phyloP scores from a whole-genome alignment of 1,140 invertebrate genomes.

The Linepithema humile region DNA sequence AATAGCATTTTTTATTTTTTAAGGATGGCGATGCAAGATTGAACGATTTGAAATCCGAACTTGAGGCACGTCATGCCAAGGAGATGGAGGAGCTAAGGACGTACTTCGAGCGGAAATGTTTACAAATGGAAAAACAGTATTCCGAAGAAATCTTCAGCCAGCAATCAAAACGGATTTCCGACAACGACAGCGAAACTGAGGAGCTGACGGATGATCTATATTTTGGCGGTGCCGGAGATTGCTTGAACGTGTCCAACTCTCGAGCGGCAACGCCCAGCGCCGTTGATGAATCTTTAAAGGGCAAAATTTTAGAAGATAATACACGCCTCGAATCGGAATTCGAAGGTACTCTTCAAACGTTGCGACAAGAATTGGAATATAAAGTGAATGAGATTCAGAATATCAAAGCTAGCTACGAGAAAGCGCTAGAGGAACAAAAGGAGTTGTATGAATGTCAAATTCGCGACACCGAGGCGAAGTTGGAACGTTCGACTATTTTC shows the following conservation, averaged over 20 bases:
- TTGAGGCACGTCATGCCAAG: conserved; percentile 87
- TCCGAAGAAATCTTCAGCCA: conserved; percentile 89
- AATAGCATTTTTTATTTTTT: conserved; percentile 72
- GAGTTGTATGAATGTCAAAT: conserved; percentile 82
- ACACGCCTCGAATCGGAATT: conserved; percentile 44
- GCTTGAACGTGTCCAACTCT: conserved; percentile 63
- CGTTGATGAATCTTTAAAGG: conserved; percentile 37
- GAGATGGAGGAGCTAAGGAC: conserved; percentile 91
- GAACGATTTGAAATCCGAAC: conserved; percentile 84
- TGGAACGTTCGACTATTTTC: conserved; percentile 46
- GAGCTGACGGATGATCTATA: conserved; percentile 81
- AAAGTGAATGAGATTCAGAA: conserved; percentile 75
- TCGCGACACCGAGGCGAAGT: conserved; percentile 82
- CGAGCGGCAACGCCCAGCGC: conserved; percentile 52
- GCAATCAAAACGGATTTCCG: conserved; percentile 87
- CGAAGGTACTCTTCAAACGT: conserved; percentile 39
- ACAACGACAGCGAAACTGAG: conserved; percentile 80
- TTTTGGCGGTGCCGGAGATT: conserved; percentile 74
- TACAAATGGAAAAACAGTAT: conserved; percentile 91
- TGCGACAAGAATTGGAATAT: conserved; percentile 63
- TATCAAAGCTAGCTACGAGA: conserved; percentile 80
- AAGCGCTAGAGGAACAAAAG: conserved; percentile 82
- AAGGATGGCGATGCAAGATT: conserved; percentile 84
- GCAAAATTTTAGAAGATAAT: conserved; percentile 21
- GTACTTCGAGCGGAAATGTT: conserved; percentile 91